A percentile compares a stretch with the other conserved stretches of the same genome.
Evolutionary conservation across 2,797 vertebrate genomes (phyloP).

Genomic region (Falco concolor): DNA sequence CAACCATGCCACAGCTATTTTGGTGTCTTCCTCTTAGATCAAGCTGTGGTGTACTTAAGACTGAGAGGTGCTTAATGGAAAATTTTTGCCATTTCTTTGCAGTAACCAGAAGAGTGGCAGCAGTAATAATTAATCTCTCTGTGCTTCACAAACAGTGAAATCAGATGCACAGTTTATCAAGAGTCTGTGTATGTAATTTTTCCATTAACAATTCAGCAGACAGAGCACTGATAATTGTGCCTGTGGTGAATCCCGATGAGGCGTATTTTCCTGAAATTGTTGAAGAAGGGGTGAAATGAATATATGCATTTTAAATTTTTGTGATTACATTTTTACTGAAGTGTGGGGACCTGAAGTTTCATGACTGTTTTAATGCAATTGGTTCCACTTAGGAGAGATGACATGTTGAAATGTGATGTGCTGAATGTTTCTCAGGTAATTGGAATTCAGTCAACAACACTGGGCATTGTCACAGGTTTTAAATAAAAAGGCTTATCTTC

Average conservation of each 20-base stretch:
- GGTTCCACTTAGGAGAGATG: constrained; percentile 64
- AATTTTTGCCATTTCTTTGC: not conserved
- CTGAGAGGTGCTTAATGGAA: not conserved
- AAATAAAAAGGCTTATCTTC: constrained; percentile 35
- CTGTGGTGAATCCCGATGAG: constrained; percentile 55
- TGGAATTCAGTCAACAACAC: constrained; percentile 64
- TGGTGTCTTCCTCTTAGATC: not conserved
- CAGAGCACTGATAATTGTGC: constrained; percentile 60
- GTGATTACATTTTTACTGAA: constrained; percentile 62
- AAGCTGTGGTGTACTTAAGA: not conserved
- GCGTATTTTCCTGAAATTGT: constrained; percentile 22
- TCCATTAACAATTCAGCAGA: constrained; percentile 67
- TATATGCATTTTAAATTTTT: constrained; percentile 68
- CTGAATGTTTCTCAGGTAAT: constrained; percentile 57
- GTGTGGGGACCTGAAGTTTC: constrained; percentile 48
- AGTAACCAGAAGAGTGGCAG: not conserved
- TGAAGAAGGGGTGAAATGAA: constrained; percentile 55
- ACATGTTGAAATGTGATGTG: constrained; percentile 55
- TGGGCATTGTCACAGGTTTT: constrained; percentile 48
- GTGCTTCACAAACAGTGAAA: constrained; percentile 58
- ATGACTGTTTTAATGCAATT: constrained; percentile 64
- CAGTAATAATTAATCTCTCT: constrained; percentile 36
- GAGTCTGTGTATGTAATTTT: constrained; percentile 64
- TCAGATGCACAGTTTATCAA: constrained; percentile 58
- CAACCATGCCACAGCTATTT: not conserved